Evolutionary conservation across 2,888 invertebrate species (phyloP), one percentile per base, ranked within the genome.

Genomic region (Ypsolopha sequella): DNA sequence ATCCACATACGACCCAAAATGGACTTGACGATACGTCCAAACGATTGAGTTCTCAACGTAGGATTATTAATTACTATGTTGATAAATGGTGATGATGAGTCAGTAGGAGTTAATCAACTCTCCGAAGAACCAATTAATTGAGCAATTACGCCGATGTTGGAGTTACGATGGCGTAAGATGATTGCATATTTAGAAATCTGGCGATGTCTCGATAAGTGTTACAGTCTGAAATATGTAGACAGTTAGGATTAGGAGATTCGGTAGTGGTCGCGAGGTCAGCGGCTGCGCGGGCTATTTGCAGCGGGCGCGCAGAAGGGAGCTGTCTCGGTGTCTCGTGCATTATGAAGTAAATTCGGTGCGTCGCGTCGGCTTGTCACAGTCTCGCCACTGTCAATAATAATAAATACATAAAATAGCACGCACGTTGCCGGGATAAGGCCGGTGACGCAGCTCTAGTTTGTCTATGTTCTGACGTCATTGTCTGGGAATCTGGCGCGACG

Each of bases 391-490:
- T 79, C 77, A 77, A 82, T 80, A 80, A 73, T 72, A 80, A 80
- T 81, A 84, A 82, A 80, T 84, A 82, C 74, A 73, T 75, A 67
- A 80, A 82, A 82, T 81, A 80, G 77, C 70, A 71, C 72, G 76
- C 74, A 77, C 73, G 74, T 72, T 73, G 68, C 72, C 70, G 76
- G 77, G 76, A 80, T 80, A 74, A 75, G 71, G 74, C 67, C 73
- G 68, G 73, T 80, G 80, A 80, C 76, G 73, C 69, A 70, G 82
- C 72, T 80, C 80, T 81, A 80, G 82, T 82, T 81, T 84, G 82
- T 82, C 80, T 84, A 77, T 79, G 64, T 65, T 63, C 64, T 77
- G 76, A 80, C 85, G 85, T 84, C 84, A 84, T 61, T 54, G 84
- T 85, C 86, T 86, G 84, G 80, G 85, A 84, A 85, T 85, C 79